Evolutionary conservation across 2,797 vertebrate species (phyloP).

Genomic region (Pseudotriccus pelzelni): DNA sequence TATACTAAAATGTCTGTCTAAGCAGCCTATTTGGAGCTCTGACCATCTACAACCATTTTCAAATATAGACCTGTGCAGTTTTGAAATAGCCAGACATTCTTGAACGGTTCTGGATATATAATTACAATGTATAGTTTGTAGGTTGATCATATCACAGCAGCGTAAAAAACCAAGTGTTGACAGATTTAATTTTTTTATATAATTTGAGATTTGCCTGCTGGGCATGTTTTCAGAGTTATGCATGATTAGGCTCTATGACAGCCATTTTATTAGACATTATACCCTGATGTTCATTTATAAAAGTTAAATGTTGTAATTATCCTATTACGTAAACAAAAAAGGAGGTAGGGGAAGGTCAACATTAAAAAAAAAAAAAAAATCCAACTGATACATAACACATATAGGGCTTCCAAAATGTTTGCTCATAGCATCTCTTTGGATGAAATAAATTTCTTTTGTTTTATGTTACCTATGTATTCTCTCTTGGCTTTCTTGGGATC

Average conservation of each 20-base stretch:
- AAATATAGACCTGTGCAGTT: background rate
- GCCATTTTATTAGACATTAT: constrained; percentile 23
- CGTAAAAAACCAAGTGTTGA: background rate
- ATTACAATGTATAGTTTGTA: background rate
- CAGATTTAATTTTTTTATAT: background rate
- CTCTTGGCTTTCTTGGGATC: background rate
- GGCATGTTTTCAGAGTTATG: background rate
- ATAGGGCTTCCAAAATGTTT: background rate
- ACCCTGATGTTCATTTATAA: constrained; percentile 1
- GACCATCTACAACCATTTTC: background rate
- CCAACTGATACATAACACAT: background rate
- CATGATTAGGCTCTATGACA: constrained; percentile 29
- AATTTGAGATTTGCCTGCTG: constrained; percentile 2
- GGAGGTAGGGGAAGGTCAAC: background rate
- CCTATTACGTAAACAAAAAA: background rate
- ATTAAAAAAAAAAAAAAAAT: background rate
- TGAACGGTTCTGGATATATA: background rate
- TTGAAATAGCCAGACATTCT: background rate
- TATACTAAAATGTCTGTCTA: background rate
- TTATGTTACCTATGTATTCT: background rate
- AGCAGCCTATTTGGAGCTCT: background rate
- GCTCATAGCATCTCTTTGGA: background rate
- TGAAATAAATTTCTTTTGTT: background rate
- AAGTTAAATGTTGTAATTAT: constrained; percentile 52
- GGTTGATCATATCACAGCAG: background rate